phyloP scores from a whole-genome alignment of 2,797 vertebrate genomes.

The Hippocampus kuda region DNA sequence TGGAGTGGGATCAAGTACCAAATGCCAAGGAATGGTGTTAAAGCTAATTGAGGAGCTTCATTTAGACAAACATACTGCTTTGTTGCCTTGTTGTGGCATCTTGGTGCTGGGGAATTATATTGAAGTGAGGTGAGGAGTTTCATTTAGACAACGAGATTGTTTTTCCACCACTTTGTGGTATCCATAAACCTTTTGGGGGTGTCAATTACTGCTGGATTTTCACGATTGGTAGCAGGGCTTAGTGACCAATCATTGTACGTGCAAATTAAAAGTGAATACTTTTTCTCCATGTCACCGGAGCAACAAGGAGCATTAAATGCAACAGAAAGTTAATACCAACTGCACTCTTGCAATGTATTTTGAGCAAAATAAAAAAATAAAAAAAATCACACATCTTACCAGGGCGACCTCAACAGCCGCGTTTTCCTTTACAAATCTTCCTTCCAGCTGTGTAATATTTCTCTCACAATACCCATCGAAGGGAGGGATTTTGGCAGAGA shows the following conservation, averaged over 20 bases:
- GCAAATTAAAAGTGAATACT: too few species aligned
- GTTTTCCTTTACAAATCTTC: background rate
- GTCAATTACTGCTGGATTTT: too few species aligned
- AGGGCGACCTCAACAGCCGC: background rate
- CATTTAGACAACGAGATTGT: too few species aligned
- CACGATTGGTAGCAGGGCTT: too few species aligned
- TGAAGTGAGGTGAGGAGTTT: too few species aligned
- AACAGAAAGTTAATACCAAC: background rate
- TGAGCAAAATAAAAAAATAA: background rate
- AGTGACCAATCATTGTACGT: too few species aligned
- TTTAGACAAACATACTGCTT: background rate
- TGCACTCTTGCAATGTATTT: background rate
- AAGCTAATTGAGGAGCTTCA: background rate
- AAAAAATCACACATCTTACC: background rate
- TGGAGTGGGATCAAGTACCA: too few species aligned
- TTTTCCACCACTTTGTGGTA: too few species aligned
- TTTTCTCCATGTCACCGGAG: too few species aligned
- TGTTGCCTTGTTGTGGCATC: too few species aligned
- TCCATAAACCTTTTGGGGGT: too few species aligned
- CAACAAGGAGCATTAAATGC: background rate
- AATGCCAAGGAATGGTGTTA: background rate
- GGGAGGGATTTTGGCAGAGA: slow-evolving; percentile 43
- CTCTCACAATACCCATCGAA: slow-evolving; percentile 51
- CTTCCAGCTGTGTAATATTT: slow-evolving; percentile 12
- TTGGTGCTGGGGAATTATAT: too few species aligned